Base-by-base conservation (phyloP, 2,797 vertebrate species). In the Lophius americanus region DNA sequence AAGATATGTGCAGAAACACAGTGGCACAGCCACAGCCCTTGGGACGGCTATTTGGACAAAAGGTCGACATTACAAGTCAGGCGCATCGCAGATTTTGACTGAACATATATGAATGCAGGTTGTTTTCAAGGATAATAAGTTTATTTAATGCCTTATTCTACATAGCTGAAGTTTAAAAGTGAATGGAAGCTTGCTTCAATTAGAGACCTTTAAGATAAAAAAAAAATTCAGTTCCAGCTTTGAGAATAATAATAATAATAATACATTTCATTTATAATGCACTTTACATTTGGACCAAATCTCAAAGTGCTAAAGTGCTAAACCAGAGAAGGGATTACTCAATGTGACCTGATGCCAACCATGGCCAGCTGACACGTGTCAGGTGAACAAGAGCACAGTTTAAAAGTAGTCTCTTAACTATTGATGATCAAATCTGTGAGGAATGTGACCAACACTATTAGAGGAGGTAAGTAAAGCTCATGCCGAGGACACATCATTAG, bases 401-500 rank as follows among this genome's bases (percentile, higher is more conserved):
- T 23, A 32, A 61, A 59, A 46, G 35, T 32, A 9, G 2, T 46
- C 53, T 12, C 23, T 1, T 2, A 41, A 43, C 38, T 37, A 55
- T 2, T 46, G 58, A 70, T 49, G 10, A 41, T 60, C 39, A 71
- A 36, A 75, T 66, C 43, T 46, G 46, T 69, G 49, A 51, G 67
- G 68, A 78, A 63, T 60, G 73, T 47, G 62, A 73, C 68, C 63
- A 51, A 67, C 65, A 70, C 61, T 74, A 70, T 82, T 75, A 76
- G 60, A 76, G 83, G 41, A 76, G 70, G 89, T 93, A 92, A 92
- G 87, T 89, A 92, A 92, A 85, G 91, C 87, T 93, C 90, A 92
- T 80, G 86, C 89, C 82, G 88, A 85, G 90, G 86, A 91, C 86
- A 89, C 89, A 87, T 92, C 93, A 90, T 94, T 94, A 92, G 90